phyloP scores from a whole-genome alignment of 2,797 vertebrate species.

The Mus caroli region DNA sequence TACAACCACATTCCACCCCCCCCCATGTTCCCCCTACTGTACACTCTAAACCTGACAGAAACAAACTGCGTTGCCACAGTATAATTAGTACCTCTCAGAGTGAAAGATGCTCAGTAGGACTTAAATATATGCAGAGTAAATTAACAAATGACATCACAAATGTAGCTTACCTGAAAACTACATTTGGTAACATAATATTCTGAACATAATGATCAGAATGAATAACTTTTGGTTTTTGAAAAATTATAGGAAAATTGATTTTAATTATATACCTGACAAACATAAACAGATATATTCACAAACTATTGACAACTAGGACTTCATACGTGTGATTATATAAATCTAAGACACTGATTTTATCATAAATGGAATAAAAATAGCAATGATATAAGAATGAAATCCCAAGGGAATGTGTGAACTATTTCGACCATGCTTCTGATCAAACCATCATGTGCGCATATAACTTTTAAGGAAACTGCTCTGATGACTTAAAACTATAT shows the following conservation, averaged over 20 bases:
- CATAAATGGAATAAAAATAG: background rate
- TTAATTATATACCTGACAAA: background rate
- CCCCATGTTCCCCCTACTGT: background rate
- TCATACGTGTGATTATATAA: background rate
- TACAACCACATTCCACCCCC: background rate
- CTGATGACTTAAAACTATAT: background rate
- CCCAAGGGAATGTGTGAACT: background rate
- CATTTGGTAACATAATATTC: constrained; percentile 11
- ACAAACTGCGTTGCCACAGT: background rate
- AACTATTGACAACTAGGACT: background rate
- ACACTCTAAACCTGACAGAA: background rate
- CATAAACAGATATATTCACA: background rate
- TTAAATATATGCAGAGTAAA: constrained; percentile 43
- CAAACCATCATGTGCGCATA: background rate
- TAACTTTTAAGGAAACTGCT: background rate
- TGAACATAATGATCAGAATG: constrained; percentile 31
- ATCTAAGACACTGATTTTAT: background rate
- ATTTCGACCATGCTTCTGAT: background rate
- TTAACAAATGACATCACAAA: background rate
- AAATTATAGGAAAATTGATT: constrained; percentile 29
- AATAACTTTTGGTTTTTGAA: constrained; percentile 34
- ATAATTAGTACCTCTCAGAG: background rate
- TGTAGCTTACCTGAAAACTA: constrained; percentile 32
- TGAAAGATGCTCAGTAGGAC: background rate
- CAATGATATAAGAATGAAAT: background rate